Percentiles rank a stretch among this genome's conserved stretches.
These are phyloP conservation scores for Sarcophilus harrisii DNA, from an alignment of 2,797 vertebrate species.

Conservation along the genomic window DNA sequence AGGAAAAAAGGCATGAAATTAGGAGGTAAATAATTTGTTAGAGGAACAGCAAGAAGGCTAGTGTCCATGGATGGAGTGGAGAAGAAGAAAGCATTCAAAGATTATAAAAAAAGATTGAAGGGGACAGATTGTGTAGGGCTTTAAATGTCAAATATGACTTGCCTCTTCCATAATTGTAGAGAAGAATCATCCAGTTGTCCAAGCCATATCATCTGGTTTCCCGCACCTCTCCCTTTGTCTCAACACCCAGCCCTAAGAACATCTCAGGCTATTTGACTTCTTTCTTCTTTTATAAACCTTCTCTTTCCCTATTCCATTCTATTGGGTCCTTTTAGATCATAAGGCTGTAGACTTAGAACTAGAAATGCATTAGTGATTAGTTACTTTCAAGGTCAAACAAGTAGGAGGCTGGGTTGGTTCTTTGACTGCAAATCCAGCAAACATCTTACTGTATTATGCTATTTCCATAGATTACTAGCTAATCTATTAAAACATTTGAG, in stretches of 20 bases:
- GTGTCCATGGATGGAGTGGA: neutral
- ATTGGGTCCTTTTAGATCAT: neutral
- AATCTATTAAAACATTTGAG: neutral
- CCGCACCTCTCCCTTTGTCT: neutral
- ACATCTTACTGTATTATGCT: neutral
- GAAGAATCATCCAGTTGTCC: neutral
- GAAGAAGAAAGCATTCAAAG: neutral
- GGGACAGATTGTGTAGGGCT: neutral
- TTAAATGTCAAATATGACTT: neutral
- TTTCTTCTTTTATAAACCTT: neutral
- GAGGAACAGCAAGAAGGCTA: neutral
- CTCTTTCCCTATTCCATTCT: neutral
- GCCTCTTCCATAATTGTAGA: neutral
- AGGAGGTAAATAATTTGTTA: neutral
- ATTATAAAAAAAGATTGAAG: neutral
- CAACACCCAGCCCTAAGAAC: neutral
- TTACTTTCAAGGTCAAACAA: neutral
- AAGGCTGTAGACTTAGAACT: neutral
- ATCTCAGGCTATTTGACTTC: neutral
- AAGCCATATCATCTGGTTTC: neutral
- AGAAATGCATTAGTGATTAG: neutral
- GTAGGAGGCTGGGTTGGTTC: neutral
- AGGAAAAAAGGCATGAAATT: neutral
- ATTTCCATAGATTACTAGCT: neutral
- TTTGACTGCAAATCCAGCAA: neutral